phyloP scores from a whole-genome alignment of 2,888 invertebrate species.

The Taenaris catops region DNA sequence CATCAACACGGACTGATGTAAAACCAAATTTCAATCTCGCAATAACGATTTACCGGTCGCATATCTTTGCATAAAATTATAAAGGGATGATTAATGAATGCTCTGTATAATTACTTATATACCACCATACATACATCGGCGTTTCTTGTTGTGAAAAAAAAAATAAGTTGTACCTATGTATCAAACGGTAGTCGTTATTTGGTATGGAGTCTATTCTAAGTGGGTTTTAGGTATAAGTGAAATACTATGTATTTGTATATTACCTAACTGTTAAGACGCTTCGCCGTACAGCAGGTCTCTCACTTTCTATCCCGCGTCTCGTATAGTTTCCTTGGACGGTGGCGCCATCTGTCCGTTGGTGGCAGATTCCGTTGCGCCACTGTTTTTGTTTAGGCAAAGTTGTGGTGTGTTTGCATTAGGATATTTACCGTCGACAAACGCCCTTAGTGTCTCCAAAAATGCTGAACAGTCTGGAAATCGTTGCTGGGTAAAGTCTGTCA shows the following conservation, averaged over 20 bases:
- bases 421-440: neutral
- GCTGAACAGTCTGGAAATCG: too few species aligned
- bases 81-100: too few species aligned
- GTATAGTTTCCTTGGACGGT: neutral
- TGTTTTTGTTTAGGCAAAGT: constrained; percentile 7
- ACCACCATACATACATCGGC: too few species aligned
- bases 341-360: constrained; percentile 4
- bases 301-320: constrained; percentile 2
- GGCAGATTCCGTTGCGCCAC: constrained; percentile 13
- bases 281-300: constrained; percentile 32
- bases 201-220: constrained; percentile 55
- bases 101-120: too few species aligned
- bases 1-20: too few species aligned
- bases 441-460: too few species aligned
- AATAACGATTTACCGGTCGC: too few species aligned
- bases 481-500: too few species aligned
- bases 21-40: too few species aligned
- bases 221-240: constrained; percentile 28
- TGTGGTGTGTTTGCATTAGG: neutral
- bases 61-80: too few species aligned
- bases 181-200: constrained; percentile 61
- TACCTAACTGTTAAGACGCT: constrained; percentile 37
- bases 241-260: constrained; percentile 55
- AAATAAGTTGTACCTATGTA: constrained; percentile 64
- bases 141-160: constrained; percentile 40